Evolutionary conservation across 2,888 invertebrate species (phyloP).

Genomic region (Carterocephalus palaemon): DNA sequence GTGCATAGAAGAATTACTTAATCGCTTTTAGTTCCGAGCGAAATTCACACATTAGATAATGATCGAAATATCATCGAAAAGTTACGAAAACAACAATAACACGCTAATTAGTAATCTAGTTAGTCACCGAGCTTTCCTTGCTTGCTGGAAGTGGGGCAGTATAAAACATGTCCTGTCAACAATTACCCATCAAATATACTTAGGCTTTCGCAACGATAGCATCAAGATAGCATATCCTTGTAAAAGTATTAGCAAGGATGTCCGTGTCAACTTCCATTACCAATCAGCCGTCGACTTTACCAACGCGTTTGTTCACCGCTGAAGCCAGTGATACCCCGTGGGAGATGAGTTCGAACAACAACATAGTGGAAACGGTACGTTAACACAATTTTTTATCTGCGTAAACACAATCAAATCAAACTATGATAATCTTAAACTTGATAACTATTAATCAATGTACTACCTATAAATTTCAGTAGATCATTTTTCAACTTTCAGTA

Average conservation of each 20-base stretch:
- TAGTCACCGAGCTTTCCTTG: slow-evolving; percentile 29
- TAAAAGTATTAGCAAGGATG: slow-evolving; percentile 25
- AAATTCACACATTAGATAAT: slow-evolving; percentile 9
- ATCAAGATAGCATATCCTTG: slow-evolving; percentile 36
- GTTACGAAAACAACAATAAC: slow-evolving; percentile 20
- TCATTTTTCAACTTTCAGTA: no score
- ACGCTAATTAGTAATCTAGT: slow-evolving; percentile 20
- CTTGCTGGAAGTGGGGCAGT: slow-evolving; percentile 34
- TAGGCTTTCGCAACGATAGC: slow-evolving; percentile 41
- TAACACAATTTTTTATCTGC: slow-evolving; percentile 10
- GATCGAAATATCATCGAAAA: slow-evolving; percentile 8
- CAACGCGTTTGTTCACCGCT: slow-evolving; percentile 26
- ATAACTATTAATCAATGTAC: no score
- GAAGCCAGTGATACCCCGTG: slow-evolving; percentile 38
- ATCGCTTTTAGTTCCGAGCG: neutral
- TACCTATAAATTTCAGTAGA: no score
- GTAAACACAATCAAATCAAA: no score
- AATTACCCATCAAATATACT: slow-evolving; percentile 39
- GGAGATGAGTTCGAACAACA: slow-evolving; percentile 25
- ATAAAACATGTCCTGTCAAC: slow-evolving; percentile 44
- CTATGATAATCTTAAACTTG: no score
- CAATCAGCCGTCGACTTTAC: slow-evolving; percentile 26
- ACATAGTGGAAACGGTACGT: slow-evolving; percentile 41
- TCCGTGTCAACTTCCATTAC: slow-evolving; percentile 31
- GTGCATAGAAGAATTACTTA: neutral